Evolutionary conservation across 1,140 invertebrate genomes (phyloP), one percentile per base, ranked within the genome.

Genomic region (Ostrea denselamellosa): DNA sequence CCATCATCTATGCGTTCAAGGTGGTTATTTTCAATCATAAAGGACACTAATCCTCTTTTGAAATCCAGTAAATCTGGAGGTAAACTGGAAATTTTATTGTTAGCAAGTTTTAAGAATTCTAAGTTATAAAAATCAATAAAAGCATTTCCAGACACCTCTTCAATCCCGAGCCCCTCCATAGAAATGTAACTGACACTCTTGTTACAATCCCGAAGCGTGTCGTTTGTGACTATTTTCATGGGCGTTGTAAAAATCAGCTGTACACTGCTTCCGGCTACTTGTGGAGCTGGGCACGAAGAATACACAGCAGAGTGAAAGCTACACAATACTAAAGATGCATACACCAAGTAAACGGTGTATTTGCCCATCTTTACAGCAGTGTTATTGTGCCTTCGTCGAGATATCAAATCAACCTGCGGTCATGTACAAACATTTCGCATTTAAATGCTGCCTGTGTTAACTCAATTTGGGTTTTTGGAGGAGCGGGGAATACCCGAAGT

Each of bases 91-190:
- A 89, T 86, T 3, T 87, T 12, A 22, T 89, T 89, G 10, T 84
- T 8, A 14, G 83, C 44, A 10, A 89, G 51, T 8, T 22, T 68
- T 53, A 89, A 86, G 51, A 7, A 28, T 9, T 12, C 17, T 9
- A 89, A 53, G 28, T 25, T 51, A 34, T 87, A 87, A 17, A 89
- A 89, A 17, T 71, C 77, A n/a, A 51, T 71, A 77, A 89, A 89
- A 12, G 86, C 68, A 71, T 71, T 71, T 25, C 8, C 22, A 34
- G 68, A 71, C 12, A 71, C 68, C 25, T 71, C 22, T 25, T 71
- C 68, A 28, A 71, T 71, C 25, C 68, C 68, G 22, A 71, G 28
- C 12, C 28, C 25, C 8, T 28, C 68, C 68, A 71, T 71, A 28
- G 12, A 12, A 34, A 71, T 25, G 14, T 71, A 34, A 25, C 28